phyloP scores from a whole-genome alignment of 2,113 vertebrate genomes.

The Nothoprocta pentlandii region DNA sequence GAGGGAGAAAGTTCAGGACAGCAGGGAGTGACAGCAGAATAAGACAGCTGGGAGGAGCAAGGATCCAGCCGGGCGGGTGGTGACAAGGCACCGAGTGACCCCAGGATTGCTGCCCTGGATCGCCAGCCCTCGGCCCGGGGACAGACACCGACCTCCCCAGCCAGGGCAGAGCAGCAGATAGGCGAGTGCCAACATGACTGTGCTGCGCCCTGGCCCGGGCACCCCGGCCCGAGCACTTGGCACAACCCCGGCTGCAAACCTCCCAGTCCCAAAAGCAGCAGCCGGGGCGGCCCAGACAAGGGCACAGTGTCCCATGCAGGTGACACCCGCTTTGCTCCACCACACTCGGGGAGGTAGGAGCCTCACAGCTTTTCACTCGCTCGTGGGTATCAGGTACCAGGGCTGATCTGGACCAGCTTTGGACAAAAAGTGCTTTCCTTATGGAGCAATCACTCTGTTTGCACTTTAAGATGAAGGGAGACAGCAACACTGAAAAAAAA shows the following conservation, averaged over 20 bases:
- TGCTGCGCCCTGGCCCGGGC: background rate
- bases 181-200: background rate
- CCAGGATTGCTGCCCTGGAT: background rate
- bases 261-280: background rate
- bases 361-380: background rate
- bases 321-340: background rate
- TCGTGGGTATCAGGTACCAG: background rate
- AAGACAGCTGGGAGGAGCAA: background rate
- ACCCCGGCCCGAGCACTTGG: background rate
- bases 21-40: background rate
- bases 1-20: background rate
- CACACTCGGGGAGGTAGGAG: background rate
- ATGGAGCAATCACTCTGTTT: background rate
- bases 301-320: background rate
- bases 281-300: background rate
- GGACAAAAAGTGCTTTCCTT: background rate
- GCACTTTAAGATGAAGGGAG: background rate
- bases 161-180: background rate
- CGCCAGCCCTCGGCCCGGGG: accelerated
- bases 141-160: background rate
- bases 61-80: background rate
- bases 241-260: accelerated
- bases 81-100: background rate
- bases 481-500: background rate
- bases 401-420: background rate